Conservation (phyloP, 2,113 vertebrate species). For the Sylvilagus bachmani region DNA sequence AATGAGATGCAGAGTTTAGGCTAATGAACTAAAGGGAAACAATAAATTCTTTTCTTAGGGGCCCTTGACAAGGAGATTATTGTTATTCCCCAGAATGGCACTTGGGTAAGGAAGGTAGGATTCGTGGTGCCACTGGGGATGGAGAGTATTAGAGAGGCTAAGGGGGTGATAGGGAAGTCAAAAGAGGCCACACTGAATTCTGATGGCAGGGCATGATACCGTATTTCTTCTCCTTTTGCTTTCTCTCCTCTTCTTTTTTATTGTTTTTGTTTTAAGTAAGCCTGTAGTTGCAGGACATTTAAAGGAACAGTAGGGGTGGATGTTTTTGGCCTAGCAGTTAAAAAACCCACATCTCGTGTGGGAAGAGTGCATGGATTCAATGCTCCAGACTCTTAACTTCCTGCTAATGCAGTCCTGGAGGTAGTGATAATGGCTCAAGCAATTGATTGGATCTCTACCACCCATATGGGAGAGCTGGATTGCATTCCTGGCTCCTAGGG, state of each 20-base stretch:
- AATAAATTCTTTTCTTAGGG: slow-evolving; percentile 82
- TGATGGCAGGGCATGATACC: neutral
- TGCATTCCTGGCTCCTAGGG: too few species aligned
- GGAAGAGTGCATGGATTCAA: too few species aligned
- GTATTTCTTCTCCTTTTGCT: neutral
- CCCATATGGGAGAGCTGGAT: too few species aligned
- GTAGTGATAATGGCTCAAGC: too few species aligned
- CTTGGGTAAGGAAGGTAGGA: slow-evolving; percentile 73
- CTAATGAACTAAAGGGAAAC: slow-evolving; percentile 84
- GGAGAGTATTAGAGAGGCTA: neutral
- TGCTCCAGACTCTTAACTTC: too few species aligned
- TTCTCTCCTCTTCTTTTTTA: neutral
- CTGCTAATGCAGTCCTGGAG: too few species aligned
- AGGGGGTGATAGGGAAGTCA: slow-evolving; percentile 41
- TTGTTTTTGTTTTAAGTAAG: slow-evolving; percentile 4
- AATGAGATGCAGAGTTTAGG: slow-evolving; percentile 84
- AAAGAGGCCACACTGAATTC: slow-evolving; percentile 29
- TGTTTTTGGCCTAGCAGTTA: too few species aligned
- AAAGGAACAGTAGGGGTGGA: neutral
- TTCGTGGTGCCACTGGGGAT: slow-evolving; percentile 69
- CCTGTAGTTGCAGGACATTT: neutral
- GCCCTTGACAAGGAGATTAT: slow-evolving; percentile 82
- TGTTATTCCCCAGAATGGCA: slow-evolving; percentile 78
- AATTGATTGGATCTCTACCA: too few species aligned
- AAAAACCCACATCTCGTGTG: too few species aligned